phyloP scores from a whole-genome alignment of 2,888 invertebrate species.

The Microplitis deprimator region DNA sequence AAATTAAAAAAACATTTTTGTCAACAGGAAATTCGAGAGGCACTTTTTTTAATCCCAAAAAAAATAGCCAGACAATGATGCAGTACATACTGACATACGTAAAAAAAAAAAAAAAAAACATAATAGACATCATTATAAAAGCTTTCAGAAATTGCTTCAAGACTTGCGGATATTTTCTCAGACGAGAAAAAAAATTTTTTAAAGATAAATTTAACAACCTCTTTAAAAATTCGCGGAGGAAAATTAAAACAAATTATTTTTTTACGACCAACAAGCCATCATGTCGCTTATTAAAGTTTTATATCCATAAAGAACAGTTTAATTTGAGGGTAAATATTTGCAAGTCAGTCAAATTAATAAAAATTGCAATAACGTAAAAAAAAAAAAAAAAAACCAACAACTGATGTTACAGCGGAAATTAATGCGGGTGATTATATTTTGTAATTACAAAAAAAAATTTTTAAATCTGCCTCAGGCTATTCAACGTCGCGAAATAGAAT shows the following conservation, averaged over 20 bases:
- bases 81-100: neutral
- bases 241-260: neutral
- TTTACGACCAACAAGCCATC: neutral
- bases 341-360: too few relatives aligned
- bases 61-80: neutral
- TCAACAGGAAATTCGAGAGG: neutral
- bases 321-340: neutral
- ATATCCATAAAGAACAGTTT: neutral
- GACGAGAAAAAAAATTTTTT: neutral
- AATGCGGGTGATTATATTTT: too few relatives aligned
- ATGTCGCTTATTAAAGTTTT: neutral
- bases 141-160: neutral
- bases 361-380: neutral
- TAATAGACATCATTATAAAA: neutral
- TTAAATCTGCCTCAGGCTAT: neutral
- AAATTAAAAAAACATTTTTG: neutral
- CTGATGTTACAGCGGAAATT: neutral
- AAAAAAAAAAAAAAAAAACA: neutral
- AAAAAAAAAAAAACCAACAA: neutral
- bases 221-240: neutral
- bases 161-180: neutral
- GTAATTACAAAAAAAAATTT: neutral
- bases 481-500: neutral
- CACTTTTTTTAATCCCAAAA: neutral
- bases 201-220: neutral